Conservation (phyloP, 2,113 vertebrate genomes). For the Cyrtonyx montezumae region DNA sequence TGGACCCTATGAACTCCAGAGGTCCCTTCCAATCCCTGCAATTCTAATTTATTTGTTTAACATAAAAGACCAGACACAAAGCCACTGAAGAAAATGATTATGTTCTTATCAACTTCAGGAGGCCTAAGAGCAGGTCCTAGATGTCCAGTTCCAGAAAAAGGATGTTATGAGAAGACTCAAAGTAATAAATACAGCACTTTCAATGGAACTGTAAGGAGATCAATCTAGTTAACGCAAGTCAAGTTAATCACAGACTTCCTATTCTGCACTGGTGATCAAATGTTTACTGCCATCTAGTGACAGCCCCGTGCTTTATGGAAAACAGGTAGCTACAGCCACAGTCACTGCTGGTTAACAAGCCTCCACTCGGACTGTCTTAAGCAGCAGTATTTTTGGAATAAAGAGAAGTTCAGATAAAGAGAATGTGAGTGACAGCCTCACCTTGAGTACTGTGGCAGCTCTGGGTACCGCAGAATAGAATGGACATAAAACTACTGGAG, state of each 20-base stretch:
- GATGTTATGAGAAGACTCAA: neutral
- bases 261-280: neutral
- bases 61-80: neutral
- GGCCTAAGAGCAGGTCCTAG: neutral
- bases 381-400: neutral
- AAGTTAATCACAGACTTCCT: neutral
- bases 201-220: neutral
- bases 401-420: neutral
- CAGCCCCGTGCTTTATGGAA: neutral
- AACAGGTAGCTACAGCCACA: neutral
- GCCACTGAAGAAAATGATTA: neutral
- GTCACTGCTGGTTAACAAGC: neutral
- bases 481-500: too few species aligned
- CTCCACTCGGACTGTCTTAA: neutral
- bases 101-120: neutral
- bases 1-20: too few species aligned
- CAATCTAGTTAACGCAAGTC: neutral
- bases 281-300: slow-evolving; percentile 57
- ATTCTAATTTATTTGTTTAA: neutral
- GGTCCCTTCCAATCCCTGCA: too few species aligned
- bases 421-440: neutral
- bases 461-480: too few species aligned
- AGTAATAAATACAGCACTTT: neutral
- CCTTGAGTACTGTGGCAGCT: too few species aligned
- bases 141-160: neutral